phyloP scores from a whole-genome alignment of 2,888 invertebrate genomes.

The Harpagoxenus sublaevis region DNA sequence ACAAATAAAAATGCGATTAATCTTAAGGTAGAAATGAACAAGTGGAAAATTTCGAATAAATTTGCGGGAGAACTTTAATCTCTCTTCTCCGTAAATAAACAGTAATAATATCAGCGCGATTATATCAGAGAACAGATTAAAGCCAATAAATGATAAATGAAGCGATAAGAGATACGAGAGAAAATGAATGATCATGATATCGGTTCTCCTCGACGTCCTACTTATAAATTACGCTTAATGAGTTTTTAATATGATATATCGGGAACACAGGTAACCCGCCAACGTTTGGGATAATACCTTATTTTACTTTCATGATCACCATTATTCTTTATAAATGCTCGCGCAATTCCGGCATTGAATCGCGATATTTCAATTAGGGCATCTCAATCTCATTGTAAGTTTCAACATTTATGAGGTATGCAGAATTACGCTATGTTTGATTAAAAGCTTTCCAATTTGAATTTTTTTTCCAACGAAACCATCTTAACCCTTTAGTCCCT shows the following conservation, averaged over 20 bases:
- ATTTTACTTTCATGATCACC: background rate
- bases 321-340: background rate
- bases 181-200: conserved; percentile 20
- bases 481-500: too few relatives aligned
- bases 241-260: conserved; percentile 7
- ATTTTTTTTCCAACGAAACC: background rate
- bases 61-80: background rate
- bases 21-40: background rate
- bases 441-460: background rate
- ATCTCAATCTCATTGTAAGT: background rate
- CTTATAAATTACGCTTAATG: conserved; percentile 15
- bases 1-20: background rate
- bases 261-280: background rate
- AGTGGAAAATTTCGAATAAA: conserved; percentile 4
- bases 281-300: background rate
- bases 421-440: background rate
- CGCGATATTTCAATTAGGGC: background rate
- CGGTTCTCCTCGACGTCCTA: background rate
- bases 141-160: conserved; percentile 19
- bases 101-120: background rate
- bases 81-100: background rate
- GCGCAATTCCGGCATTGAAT: background rate
- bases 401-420: background rate
- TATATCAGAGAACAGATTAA: conserved; percentile 7
- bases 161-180: conserved; percentile 3